Base-by-base conservation (phyloP, 2,888 invertebrate species). In the Stegophylla sp. region DNA sequence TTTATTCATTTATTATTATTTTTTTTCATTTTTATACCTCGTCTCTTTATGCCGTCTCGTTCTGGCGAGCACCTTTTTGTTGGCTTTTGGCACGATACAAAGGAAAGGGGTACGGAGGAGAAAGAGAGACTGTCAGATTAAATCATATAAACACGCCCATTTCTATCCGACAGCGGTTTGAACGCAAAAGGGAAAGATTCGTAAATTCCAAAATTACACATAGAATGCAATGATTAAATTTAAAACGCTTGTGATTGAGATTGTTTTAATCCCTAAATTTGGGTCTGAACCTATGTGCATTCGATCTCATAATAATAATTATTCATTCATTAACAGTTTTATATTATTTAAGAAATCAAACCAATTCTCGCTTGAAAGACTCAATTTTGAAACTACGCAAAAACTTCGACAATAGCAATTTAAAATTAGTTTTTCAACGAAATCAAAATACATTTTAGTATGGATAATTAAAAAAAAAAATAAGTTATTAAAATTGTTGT, bases 81-180 rank as follows among this genome's bases (percentile, higher is more conserved):
- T 48, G 45, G 67, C 67, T n/a, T 61, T 61, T 26, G 43, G 43
- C 56, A 7, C 3, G 26, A 26, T 43, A 45, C 45, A 43, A n/a
- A 45, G 7, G 3, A 69, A 2, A n/a, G 12, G 23, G 12, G 63
- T 9, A 13, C 12, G 28, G 34, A 45, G 13, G 45, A 20, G 13
- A 26, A 20, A 20, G 26, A 10, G 9, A 48, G 45, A 61, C 74
- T 64, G 74, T 64, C 74, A 64, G 51, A 75, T 75, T 41, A 56
- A 71, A 71, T 71, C 53, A 71, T 71, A 71, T 12, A 56, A 51
- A 51, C n/a, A n/a, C 53, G 41, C 34, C 41, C 51, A 23, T 56
- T 56, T 71, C 23, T 34, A 56, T 23, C 20, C 34, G 56, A 72
- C 72, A 72, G 72, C 72, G 56, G 72, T 41, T 72, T 56, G 43